phyloP scores from a whole-genome alignment of 2,888 invertebrate genomes.

The Brachyptera risi region DNA sequence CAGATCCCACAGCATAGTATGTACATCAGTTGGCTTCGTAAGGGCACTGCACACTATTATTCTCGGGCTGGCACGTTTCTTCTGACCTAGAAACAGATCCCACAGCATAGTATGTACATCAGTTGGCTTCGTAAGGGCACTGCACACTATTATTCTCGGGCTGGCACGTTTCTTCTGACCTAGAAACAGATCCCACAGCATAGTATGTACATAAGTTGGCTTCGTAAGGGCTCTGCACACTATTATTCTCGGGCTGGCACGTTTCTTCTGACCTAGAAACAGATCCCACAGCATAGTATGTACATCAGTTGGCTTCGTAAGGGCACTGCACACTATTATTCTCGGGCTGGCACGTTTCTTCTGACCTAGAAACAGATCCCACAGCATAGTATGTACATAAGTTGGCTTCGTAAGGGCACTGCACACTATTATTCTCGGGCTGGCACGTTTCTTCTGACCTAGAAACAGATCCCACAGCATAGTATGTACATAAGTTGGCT shows the following conservation, averaged over 20 bases:
- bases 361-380: background rate
- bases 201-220: too few relatives aligned
- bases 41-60: background rate
- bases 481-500: too few relatives aligned
- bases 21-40: background rate
- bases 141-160: background rate
- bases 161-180: background rate
- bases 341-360: background rate
- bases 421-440: background rate
- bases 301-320: background rate
- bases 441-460: background rate
- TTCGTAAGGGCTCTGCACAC: background rate
- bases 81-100: background rate
- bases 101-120: too few relatives aligned
- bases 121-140: background rate
- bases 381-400: too few relatives aligned
- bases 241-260: background rate
- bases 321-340: background rate
- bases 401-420: background rate
- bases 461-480: too few relatives aligned
- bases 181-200: too few relatives aligned
- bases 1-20: too few relatives aligned
- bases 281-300: too few relatives aligned
- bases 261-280: background rate
- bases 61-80: background rate